A percentile compares a stretch with the other conserved stretches of the same genome.
Conservation (phyloP, 92 coral and sea anemone genomes). For the Parazoanthus darwini region DNA sequence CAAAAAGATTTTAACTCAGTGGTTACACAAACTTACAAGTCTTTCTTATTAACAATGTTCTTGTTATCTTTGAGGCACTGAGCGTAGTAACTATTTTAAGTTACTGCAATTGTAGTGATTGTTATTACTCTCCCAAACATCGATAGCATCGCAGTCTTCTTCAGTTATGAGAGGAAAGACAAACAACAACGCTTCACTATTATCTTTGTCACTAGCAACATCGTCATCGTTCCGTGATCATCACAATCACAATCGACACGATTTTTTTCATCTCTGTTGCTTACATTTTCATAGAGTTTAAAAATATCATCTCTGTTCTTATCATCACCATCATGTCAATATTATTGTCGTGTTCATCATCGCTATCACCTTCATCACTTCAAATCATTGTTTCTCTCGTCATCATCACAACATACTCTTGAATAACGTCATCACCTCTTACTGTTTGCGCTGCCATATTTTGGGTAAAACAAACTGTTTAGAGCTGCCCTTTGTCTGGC, state of each 20-base stretch:
- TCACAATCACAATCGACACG: not conserved
- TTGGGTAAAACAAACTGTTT: conserved; percentile 6
- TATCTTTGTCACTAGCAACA: not conserved
- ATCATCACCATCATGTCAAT: not conserved
- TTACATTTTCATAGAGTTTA: too few species aligned
- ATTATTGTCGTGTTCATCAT: not conserved
- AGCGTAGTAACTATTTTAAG: not conserved
- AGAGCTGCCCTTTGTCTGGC: conserved; percentile 19
- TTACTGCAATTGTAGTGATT: not conserved
- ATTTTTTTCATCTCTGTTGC: not conserved
- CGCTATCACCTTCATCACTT: not conserved
- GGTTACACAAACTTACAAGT: too few species aligned
- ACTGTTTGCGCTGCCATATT: conserved; percentile 5
- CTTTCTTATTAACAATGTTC: not conserved
- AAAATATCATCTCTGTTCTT: too few species aligned
- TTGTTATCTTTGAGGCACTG: not conserved
- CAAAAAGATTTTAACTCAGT: too few species aligned
- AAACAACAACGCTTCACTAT: not conserved
- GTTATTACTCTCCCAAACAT: not conserved
- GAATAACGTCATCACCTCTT: not conserved
- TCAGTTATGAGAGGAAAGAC: not conserved
- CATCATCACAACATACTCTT: not conserved
- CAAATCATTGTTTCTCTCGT: not conserved
- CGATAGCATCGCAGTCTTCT: not conserved
- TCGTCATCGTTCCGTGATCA: not conserved